These are phyloP conservation scores for Brachystomella parvula DNA, from an alignment of 1,140 invertebrate species.

Conservation along the genomic window DNA sequence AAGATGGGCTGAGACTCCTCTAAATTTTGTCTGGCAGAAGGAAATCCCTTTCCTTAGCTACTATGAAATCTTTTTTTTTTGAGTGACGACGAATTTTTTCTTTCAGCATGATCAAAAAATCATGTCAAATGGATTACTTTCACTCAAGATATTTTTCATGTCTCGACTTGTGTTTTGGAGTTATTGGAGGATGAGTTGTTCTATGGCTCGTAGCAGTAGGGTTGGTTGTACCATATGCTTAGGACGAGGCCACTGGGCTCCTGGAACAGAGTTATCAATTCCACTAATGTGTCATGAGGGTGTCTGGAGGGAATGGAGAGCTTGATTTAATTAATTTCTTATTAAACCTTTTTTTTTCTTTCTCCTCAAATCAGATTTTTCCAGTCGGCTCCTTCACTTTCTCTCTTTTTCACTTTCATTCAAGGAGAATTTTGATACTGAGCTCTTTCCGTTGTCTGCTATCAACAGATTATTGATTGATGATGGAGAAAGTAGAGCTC, in stretches of 20 bases:
- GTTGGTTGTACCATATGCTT: not conserved
- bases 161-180: not conserved
- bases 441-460: too few relatives aligned
- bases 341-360: conserved; percentile 2
- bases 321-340: conserved; percentile 5
- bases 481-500: too few relatives aligned
- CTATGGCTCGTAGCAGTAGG: too few relatives aligned
- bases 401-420: too few relatives aligned
- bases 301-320: not conserved
- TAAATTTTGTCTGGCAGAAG: too few relatives aligned
- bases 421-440: too few relatives aligned
- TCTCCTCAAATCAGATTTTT: too few relatives aligned
- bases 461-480: too few relatives aligned
- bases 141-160: not conserved
- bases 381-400: too few relatives aligned
- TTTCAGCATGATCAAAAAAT: conserved; percentile 8
- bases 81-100: conserved; percentile 15
- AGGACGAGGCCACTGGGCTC: not conserved
- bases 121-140: conserved; percentile 14
- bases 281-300: not conserved
- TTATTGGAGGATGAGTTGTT: not conserved
- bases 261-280: not conserved
- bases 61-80: not conserved
- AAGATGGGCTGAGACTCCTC: too few relatives aligned
- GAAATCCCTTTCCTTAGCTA: too few relatives aligned